A percentile compares a stretch with the other conserved stretches of the same genome.
Evolutionary conservation across 2,888 invertebrate species (phyloP).

Genomic region (Laothoe populi): DNA sequence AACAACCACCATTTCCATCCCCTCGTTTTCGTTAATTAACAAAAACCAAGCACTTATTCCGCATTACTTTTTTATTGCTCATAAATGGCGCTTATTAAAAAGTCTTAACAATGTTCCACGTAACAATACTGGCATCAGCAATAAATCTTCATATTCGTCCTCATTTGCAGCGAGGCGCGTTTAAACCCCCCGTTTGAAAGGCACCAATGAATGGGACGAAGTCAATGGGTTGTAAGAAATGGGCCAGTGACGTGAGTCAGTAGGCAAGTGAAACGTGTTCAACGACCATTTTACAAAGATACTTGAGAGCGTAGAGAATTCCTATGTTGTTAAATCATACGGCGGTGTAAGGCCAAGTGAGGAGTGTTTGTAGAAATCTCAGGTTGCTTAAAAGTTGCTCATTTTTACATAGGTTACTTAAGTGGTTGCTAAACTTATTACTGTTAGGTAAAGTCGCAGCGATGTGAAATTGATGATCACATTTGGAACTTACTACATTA

Average conservation of each 20-base stretch:
- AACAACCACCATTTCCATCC: conserved; percentile 4
- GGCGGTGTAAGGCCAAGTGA: conserved; percentile 8
- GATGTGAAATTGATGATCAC: conserved; percentile 4
- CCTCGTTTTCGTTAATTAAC: conserved; percentile 24
- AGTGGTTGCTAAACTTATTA: background rate
- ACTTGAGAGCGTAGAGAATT: conserved; percentile 50
- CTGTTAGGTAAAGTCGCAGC: conserved; percentile 16
- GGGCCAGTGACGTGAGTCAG: conserved; percentile 72
- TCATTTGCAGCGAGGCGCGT: conserved; percentile 71
- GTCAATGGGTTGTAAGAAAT: conserved; percentile 83
- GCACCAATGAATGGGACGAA: conserved; percentile 76
- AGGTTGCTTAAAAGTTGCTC: conserved; percentile 17
- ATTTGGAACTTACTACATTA: background rate
- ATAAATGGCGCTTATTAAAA: conserved; percentile 27
- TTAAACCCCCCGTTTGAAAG: conserved; percentile 77
- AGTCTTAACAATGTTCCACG: conserved; percentile 33
- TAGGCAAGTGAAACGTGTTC: conserved; percentile 68
- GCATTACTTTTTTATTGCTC: conserved; percentile 22
- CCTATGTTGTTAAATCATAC: conserved; percentile 40
- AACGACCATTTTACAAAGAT: conserved; percentile 57
- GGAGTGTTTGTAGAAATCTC: conserved; percentile 10
- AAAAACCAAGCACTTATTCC: conserved; percentile 13
- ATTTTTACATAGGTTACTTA: conserved; percentile 21
- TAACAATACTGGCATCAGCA: conserved; percentile 48
- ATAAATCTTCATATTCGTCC: conserved; percentile 66